phyloP scores from a whole-genome alignment of 2,888 invertebrate species.

The Brenthis daphne region DNA sequence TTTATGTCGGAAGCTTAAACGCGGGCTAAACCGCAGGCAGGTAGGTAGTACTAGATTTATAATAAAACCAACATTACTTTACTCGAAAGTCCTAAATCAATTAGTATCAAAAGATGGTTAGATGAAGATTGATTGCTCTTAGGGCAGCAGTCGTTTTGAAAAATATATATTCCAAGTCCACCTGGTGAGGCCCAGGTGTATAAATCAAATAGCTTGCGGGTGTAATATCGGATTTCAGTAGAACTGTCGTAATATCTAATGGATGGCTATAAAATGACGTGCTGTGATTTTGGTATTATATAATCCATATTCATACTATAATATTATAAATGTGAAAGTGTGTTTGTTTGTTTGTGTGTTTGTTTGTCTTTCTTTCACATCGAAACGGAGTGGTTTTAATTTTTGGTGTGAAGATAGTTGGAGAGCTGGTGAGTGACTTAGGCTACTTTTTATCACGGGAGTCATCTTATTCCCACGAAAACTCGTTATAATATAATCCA shows the following conservation, averaged over 20 bases:
- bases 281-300: constrained; percentile 1
- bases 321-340: no score
- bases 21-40: no score
- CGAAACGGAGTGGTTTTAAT: no score
- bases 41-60: background rate
- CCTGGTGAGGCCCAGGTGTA: constrained; percentile 42
- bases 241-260: constrained; percentile 32
- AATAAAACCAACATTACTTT: background rate
- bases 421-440: no score
- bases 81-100: constrained; percentile 20
- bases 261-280: constrained; percentile 31
- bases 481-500: no score
- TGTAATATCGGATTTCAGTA: constrained; percentile 48
- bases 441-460: no score
- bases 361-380: no score
- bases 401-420: no score
- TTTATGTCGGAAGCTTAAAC: no score
- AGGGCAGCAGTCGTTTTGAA: constrained; percentile 27
- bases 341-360: no score
- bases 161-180: constrained; percentile 57
- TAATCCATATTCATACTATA: background rate
- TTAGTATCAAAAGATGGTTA: constrained; percentile 25
- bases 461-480: no score
- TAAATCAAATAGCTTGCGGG: constrained; percentile 64
- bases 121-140: constrained; percentile 32